A percentile compares a stretch with the other conserved stretches of the same genome.
Evolutionary conservation across 2,113 vertebrate genomes (phyloP).

Genomic region (Marmota monax): DNA sequence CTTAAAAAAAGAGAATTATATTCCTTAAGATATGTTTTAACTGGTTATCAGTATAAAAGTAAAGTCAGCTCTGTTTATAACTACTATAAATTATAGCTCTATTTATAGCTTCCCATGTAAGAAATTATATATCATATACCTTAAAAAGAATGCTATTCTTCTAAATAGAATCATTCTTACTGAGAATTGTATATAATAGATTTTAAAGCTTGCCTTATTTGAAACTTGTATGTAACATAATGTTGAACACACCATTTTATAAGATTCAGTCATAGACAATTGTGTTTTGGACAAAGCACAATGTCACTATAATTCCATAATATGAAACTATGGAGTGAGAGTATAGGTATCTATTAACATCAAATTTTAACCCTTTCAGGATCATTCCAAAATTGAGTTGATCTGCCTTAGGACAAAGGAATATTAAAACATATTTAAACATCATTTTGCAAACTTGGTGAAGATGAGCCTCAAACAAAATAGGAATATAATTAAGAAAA

Average conservation of each 20-base stretch:
- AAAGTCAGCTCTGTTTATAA: constrained; percentile 57
- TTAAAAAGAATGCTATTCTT: constrained; percentile 29
- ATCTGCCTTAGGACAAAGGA: constrained; percentile 16
- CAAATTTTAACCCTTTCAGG: neutral
- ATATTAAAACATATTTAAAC: neutral
- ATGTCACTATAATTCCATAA: neutral
- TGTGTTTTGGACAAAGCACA: constrained; percentile 14
- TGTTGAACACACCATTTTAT: constrained; percentile 1
- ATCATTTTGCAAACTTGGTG: constrained; percentile 31
- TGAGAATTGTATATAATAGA: constrained; percentile 46
- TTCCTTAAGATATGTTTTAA: constrained; percentile 31
- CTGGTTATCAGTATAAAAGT: constrained; percentile 50
- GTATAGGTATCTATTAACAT: neutral
- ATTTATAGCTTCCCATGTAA: neutral
- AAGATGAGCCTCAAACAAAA: neutral
- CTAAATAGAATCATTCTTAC: constrained; percentile 47
- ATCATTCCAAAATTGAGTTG: neutral
- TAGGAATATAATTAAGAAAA: neutral
- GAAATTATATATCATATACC: constrained; percentile 34
- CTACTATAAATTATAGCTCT: neutral
- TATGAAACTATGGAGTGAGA: neutral
- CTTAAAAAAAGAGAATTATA: constrained; percentile 27
- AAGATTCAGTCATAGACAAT: neutral
- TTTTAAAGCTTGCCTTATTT: constrained; percentile 55
- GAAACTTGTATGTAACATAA: neutral